A percentile compares a stretch with the other conserved stretches of the same genome.
Conservation (phyloP, 2,888 invertebrate species). For the Plemyria rubiginata region DNA sequence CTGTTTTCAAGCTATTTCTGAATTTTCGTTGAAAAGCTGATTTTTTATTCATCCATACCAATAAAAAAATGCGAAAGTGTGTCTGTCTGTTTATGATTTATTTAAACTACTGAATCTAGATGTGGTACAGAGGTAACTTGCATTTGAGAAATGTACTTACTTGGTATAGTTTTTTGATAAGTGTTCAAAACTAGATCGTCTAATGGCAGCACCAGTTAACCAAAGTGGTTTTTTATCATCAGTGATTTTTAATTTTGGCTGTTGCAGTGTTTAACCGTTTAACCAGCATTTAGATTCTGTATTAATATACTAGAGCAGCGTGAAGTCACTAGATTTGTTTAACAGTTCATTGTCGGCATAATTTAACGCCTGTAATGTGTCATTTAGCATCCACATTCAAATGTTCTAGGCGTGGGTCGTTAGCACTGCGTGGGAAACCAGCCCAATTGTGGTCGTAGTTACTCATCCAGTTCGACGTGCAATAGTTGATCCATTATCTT, state of each 20-base stretch:
- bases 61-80: too few relatives aligned
- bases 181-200: too few relatives aligned
- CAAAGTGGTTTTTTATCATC: too few relatives aligned
- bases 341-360: conserved; percentile 43
- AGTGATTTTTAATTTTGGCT: too few relatives aligned
- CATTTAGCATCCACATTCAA: conserved; percentile 58
- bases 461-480: conserved; percentile 30
- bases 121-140: too few relatives aligned
- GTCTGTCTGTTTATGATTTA: too few relatives aligned
- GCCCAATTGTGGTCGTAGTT: conserved; percentile 61
- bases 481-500: conserved; percentile 17
- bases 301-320: not conserved
- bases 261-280: too few relatives aligned
- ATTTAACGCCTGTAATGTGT: conserved; percentile 51
- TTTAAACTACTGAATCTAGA: too few relatives aligned
- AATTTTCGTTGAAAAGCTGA: not conserved
- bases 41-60: too few relatives aligned
- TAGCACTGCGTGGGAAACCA: conserved; percentile 70
- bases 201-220: too few relatives aligned
- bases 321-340: conserved; percentile 15
- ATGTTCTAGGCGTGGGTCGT: conserved; percentile 63
- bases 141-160: too few relatives aligned
- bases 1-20: not conserved
- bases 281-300: not conserved
- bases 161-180: too few relatives aligned